phyloP scores from a whole-genome alignment of 2,113 vertebrate species.

The Ochotona princeps region DNA sequence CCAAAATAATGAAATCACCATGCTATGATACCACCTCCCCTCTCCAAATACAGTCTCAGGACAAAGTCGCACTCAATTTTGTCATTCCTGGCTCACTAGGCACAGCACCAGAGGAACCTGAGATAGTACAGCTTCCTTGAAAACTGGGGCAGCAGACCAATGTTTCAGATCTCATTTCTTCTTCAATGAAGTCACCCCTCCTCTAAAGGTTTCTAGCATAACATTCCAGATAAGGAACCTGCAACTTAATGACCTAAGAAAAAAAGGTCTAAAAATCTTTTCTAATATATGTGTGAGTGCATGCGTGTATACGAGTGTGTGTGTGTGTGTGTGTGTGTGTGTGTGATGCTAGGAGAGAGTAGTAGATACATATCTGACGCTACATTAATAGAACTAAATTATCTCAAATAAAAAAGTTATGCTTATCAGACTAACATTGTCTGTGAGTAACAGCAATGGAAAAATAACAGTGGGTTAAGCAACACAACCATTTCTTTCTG shows the following conservation, averaged over 20 bases:
- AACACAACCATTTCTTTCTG: not conserved
- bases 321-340: not conserved
- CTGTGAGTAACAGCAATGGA: not conserved
- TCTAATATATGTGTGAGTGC: not conserved
- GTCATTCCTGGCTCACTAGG: not conserved
- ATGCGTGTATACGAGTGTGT: not conserved
- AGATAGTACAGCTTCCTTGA: not conserved
- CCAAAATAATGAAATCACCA: not conserved
- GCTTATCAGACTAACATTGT: not conserved
- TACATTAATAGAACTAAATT: slow-evolving; percentile 1
- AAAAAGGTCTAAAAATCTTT: not conserved
- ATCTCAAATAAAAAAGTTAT: not conserved
- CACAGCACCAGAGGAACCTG: not conserved
- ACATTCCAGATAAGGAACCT: not conserved
- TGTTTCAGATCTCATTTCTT: not conserved
- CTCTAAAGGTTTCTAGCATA: not conserved
- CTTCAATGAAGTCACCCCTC: not conserved
- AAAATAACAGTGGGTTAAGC: not conserved
- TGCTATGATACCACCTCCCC: not conserved
- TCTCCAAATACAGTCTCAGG: too few species aligned
- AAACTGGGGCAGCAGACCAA: not conserved
- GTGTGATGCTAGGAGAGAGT: not conserved
- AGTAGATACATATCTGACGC: not conserved
- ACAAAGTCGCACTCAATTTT: not conserved
- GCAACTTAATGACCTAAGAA: not conserved